Evolutionary conservation across 2,888 invertebrate genomes (phyloP), one percentile per base, ranked within the genome.

Genomic region (Mycalesis mineus): DNA sequence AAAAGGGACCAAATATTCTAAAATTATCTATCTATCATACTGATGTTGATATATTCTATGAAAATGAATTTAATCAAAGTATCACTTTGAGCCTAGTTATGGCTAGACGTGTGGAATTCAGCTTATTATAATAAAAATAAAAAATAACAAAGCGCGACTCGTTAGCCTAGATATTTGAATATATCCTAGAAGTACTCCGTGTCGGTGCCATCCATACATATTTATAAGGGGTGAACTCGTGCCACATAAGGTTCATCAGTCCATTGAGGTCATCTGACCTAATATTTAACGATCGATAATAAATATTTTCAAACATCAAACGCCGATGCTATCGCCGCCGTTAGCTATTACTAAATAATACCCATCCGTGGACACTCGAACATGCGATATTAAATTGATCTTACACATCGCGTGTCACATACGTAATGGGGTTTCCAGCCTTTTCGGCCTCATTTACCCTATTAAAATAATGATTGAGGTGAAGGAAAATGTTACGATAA

Each of bases 341-440:
- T 44, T 29, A 3, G 13, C 13, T 13, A 44, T 44, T 29, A 3
- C 44, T 44, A 29, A 44, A 29, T 29, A 28, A 29, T 44, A 29
- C 11, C 31, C 45, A 45, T 45, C 14, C 14, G n/a, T 11, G 4
- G 22, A 36, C 36, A 9, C 36, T 1, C 5, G 22, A 22, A 22
- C 11, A 36, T 36, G 36, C 36, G 36, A 36, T 36, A 15, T 15
- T 5, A 7, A 13, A 44, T n/a, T 28, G 13, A 11, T 13, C 13
- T 44, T 22, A 44, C 44, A 28, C 44, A 13, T 44, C 28, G 44
- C 44, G 44, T 44, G 44, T 44, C 44, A 44, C 33, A 22, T 11
- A 6, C 17, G 41, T 17, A 47, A 31, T 47, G 15, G 47, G 47
- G 44, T 44, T 44, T 28, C 44, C 44, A 44, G 44, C 2, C 3